These are phyloP conservation scores for Actinostola sp. DNA, from an alignment of 92 coral and sea anemone species.

Conservation along the genomic window DNA sequence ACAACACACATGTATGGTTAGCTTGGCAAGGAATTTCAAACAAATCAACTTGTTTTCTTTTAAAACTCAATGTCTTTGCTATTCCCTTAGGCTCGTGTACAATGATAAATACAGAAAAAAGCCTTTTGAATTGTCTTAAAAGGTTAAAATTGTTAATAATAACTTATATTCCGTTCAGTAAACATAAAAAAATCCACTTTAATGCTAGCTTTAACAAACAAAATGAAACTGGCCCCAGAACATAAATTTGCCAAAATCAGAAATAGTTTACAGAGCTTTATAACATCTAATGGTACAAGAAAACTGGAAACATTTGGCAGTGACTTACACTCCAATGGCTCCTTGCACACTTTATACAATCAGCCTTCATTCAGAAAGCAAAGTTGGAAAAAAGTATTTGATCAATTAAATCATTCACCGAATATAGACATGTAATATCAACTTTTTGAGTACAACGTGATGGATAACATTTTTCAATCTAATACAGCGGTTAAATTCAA, in stretches of 20 bases:
- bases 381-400: slow-evolving; percentile 12
- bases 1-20: too few relatives aligned
- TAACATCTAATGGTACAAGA: slow-evolving; percentile 28
- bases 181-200: slow-evolving; percentile 8
- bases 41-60: too few relatives aligned
- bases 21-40: too few relatives aligned
- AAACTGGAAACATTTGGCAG: slow-evolving; percentile 1
- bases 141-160: too few relatives aligned
- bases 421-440: too few relatives aligned
- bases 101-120: too few relatives aligned
- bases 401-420: slow-evolving; percentile 18
- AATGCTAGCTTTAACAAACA: slow-evolving; percentile 24
- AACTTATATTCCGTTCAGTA: too few relatives aligned
- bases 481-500: background rate
- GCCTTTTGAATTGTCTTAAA: too few relatives aligned
- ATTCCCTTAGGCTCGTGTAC: too few relatives aligned
- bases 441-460: background rate
- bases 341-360: slow-evolving; percentile 26
- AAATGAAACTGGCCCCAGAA: slow-evolving; percentile 33
- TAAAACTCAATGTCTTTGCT: too few relatives aligned
- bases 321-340: slow-evolving; percentile 41
- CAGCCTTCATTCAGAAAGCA: slow-evolving; percentile 52
- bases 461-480: background rate
- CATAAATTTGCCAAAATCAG: slow-evolving; percentile 1
- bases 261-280: slow-evolving; percentile 17